Conservation (phyloP, 2,888 invertebrate genomes). For the Eupithecia centaureata region DNA sequence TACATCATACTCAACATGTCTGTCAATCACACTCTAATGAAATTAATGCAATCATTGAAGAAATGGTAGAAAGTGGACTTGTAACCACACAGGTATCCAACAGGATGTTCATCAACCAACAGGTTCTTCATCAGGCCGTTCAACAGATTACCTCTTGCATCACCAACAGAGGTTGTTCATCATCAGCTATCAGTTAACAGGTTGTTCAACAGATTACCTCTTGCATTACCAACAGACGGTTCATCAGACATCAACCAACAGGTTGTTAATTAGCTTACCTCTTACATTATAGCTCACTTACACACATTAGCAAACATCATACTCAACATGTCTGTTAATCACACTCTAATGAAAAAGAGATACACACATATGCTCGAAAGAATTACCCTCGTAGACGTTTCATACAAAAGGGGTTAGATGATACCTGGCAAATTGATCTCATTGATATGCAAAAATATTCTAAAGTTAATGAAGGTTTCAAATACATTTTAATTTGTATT, state of each 20-base stretch:
- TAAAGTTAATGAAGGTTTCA: slow-evolving; percentile 14
- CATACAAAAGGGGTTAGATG: slow-evolving; percentile 56
- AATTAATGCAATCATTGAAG: slow-evolving; percentile 54
- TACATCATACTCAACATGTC: too few species aligned
- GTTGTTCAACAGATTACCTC: background rate
- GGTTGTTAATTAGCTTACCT: background rate
- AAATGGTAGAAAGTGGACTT: slow-evolving; percentile 19
- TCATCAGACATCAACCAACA: background rate
- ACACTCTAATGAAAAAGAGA: too few species aligned
- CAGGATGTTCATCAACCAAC: background rate
- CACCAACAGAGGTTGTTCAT: too few species aligned
- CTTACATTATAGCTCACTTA: background rate
- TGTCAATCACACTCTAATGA: slow-evolving; percentile 42
- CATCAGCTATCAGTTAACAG: background rate
- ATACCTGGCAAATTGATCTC: slow-evolving; percentile 67
- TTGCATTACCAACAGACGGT: background rate
- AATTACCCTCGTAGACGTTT: slow-evolving; percentile 57
- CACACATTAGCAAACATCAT: background rate
- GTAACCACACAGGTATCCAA: too few species aligned
- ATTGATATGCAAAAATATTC: slow-evolving; percentile 28
- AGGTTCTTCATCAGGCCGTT: background rate
- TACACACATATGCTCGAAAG: slow-evolving; percentile 55
- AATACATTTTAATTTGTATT: slow-evolving; percentile 6
- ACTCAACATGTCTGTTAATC: background rate
- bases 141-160: too few species aligned